Conservation (phyloP, 2,113 vertebrate species). For the Mesitornis unicolor region DNA sequence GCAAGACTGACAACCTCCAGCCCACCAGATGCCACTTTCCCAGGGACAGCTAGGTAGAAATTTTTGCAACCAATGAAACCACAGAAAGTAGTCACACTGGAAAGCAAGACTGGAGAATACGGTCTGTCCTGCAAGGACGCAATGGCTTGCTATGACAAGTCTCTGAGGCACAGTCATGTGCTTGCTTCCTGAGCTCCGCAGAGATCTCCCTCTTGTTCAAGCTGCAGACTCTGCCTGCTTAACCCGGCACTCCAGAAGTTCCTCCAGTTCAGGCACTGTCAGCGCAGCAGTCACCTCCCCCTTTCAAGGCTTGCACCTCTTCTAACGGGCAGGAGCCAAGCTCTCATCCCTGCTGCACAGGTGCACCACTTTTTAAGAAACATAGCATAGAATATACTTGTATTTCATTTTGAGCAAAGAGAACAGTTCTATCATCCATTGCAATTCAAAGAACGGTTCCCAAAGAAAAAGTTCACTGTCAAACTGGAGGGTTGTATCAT, state of each 20-base stretch:
- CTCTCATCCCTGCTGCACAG: background rate
- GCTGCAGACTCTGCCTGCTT: background rate
- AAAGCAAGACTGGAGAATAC: background rate
- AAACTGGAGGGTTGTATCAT: background rate
- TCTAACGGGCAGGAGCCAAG: background rate
- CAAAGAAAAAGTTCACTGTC: background rate
- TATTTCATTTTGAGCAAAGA: background rate
- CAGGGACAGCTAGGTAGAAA: background rate
- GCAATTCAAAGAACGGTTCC: background rate
- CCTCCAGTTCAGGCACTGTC: background rate
- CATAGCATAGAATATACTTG: rapidly evolving
- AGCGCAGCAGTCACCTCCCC: background rate
- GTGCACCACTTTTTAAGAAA: background rate
- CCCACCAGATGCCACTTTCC: background rate
- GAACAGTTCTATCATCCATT: background rate
- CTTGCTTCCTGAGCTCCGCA: background rate
- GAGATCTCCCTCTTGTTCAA: background rate
- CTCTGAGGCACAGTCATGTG: background rate
- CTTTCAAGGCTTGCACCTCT: background rate
- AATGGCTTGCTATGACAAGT: background rate
- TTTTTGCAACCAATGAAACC: background rate
- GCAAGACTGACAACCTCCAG: background rate
- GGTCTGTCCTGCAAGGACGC: background rate
- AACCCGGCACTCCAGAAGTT: background rate
- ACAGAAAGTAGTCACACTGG: background rate